Percentiles rank a stretch among this genome's conserved stretches.
Conservation (phyloP, 2,797 vertebrate genomes). For the Phoxinus dragarum region DNA sequence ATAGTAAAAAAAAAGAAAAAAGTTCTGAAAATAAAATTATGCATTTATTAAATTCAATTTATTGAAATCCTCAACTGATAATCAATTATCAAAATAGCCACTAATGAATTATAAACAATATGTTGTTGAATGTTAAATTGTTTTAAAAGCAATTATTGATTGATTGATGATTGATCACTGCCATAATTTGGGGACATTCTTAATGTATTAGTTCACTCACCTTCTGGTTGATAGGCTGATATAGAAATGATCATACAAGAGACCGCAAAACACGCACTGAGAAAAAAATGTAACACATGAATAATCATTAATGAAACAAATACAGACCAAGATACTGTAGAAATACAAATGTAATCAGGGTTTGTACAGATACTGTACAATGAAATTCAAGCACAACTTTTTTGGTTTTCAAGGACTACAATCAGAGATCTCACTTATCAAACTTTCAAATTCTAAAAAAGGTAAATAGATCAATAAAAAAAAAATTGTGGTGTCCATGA, state of each 20-base stretch:
- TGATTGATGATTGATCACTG: neutral
- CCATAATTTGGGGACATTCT: neutral
- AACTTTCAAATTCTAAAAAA: too few species aligned
- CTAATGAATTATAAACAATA: neutral
- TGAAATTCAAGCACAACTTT: too few species aligned
- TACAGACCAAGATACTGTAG: neutral
- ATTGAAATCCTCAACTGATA: neutral
- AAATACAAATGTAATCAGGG: neutral
- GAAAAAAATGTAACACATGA: slow-evolving; percentile 43
- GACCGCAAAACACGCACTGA: slow-evolving; percentile 82
- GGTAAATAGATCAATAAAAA: too few species aligned
- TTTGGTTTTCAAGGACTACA: too few species aligned
- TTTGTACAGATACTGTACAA: too few species aligned
- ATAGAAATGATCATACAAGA: slow-evolving; percentile 87
- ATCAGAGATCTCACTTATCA: too few species aligned
- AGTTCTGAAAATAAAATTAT: neutral
- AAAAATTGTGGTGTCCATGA: too few species aligned
- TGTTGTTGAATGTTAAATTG: neutral
- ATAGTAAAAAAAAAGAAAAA: neutral
- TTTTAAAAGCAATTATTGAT: neutral
- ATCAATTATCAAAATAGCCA: neutral
- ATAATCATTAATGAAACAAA: neutral
- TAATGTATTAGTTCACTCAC: slow-evolving; percentile 70
- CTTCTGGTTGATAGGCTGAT: slow-evolving; percentile 76
- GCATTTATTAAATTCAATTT: neutral